phyloP scores from a whole-genome alignment of 2,113 vertebrate genomes.

The Cervus canadensis region DNA sequence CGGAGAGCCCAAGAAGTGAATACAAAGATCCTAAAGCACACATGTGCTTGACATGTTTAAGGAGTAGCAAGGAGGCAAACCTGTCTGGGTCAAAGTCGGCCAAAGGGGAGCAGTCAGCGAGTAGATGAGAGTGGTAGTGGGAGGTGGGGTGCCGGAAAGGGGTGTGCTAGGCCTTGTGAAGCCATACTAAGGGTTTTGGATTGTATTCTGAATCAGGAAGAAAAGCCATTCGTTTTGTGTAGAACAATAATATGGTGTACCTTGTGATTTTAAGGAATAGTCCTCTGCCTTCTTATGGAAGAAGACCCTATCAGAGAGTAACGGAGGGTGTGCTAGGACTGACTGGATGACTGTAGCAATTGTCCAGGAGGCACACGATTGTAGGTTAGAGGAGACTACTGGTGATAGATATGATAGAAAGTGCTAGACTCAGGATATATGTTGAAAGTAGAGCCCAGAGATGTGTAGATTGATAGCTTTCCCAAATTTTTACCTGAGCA shows the following conservation, averaged over 20 bases:
- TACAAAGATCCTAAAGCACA: background rate
- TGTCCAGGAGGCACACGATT: background rate
- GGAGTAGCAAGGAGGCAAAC: background rate
- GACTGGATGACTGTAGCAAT: background rate
- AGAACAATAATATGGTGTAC: background rate
- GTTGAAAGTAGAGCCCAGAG: background rate
- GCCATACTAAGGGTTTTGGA: background rate
- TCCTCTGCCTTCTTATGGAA: background rate
- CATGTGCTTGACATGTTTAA: background rate
- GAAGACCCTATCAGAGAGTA: background rate
- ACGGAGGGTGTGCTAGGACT: background rate
- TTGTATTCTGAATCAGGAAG: background rate
- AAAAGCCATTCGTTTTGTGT: background rate
- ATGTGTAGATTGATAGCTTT: background rate
- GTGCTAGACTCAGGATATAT: background rate
- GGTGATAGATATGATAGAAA: background rate
- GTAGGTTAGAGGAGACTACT: background rate
- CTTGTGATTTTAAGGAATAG: background rate
- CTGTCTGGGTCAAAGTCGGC: no score
- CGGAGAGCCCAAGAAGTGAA: background rate
- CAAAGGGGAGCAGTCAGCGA: background rate
- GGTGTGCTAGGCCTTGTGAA: background rate
- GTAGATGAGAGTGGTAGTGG: background rate
- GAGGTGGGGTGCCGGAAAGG: background rate
- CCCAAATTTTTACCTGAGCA: background rate